A percentile compares a stretch with the other conserved stretches of the same genome.
phyloP scores from a whole-genome alignment of 2,113 vertebrate genomes.

The Balaeniceps rex region DNA sequence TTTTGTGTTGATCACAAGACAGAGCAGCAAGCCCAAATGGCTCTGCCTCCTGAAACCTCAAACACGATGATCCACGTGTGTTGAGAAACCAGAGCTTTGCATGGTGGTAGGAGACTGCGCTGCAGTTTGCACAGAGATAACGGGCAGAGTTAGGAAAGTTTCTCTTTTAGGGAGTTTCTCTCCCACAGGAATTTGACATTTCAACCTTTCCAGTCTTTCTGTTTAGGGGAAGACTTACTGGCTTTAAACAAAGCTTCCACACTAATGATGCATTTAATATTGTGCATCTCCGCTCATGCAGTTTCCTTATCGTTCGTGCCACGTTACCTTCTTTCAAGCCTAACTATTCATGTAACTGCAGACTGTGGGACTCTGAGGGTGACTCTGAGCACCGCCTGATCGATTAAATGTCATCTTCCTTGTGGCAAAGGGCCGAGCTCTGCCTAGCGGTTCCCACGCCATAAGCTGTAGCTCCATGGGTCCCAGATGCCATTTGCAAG shows the following conservation, averaged over 20 bases:
- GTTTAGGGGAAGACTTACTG: not conserved
- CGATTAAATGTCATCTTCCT: not conserved
- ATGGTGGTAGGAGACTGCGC: not conserved
- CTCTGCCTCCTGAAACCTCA: conserved; percentile 3
- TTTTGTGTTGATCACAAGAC: not conserved
- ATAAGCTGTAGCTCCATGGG: not conserved
- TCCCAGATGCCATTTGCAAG: not conserved
- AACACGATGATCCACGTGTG: not conserved
- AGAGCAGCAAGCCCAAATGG: not conserved
- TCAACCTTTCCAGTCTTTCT: not conserved
- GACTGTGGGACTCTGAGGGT: not conserved
- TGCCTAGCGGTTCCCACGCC: not conserved
- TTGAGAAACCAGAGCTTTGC: not conserved
- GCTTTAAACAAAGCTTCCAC: not conserved
- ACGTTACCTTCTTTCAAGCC: not conserved
- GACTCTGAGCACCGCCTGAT: not conserved
- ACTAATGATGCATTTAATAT: not conserved
- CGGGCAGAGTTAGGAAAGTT: not conserved
- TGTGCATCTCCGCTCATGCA: not conserved
- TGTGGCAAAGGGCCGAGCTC: not conserved
- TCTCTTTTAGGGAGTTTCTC: not conserved
- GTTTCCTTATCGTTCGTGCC: not conserved
- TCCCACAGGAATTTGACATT: not conserved
- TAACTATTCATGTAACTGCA: not conserved
- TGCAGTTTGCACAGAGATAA: not conserved